These are phyloP conservation scores for Epinephelus awoara DNA, from an alignment of 2,797 vertebrate genomes.

Conservation along the genomic window DNA sequence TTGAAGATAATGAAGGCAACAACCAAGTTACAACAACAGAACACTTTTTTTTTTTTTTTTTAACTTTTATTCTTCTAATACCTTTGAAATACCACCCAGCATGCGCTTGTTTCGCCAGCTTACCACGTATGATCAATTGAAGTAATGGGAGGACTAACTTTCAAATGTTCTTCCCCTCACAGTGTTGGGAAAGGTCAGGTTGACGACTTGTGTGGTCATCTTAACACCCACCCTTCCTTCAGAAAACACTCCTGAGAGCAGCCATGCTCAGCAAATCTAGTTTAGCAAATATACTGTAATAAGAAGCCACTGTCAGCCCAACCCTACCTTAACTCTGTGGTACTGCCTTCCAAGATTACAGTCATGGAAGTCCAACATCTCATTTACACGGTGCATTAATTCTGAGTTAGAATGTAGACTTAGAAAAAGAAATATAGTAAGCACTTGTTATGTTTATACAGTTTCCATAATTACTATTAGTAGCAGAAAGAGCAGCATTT, in stretches of 20 bases:
- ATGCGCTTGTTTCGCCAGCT: no score
- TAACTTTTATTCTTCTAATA: neutral
- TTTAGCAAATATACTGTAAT: neutral
- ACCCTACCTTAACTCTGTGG: neutral
- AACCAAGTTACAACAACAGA: neutral
- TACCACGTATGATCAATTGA: neutral
- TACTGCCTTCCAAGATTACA: neutral
- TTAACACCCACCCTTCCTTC: neutral
- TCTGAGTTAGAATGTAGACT: neutral
- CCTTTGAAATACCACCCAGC: neutral
- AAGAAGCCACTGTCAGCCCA: neutral
- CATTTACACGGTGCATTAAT: constrained; percentile 1
- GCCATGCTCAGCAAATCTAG: constrained; percentile 4
- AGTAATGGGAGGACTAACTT: neutral
- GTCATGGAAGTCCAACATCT: neutral
- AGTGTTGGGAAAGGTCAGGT: neutral
- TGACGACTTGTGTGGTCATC: no score
- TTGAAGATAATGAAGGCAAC: constrained; percentile 1
- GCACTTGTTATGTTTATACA: neutral
- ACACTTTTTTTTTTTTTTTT: neutral
- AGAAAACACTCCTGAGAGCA: neutral
- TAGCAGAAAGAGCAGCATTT: neutral
- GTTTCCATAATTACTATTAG: neutral
- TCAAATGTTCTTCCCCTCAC: neutral
- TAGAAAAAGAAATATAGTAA: neutral